Evolutionary conservation across 2,888 invertebrate genomes (phyloP).

Genomic region (Andrena flavipes): DNA sequence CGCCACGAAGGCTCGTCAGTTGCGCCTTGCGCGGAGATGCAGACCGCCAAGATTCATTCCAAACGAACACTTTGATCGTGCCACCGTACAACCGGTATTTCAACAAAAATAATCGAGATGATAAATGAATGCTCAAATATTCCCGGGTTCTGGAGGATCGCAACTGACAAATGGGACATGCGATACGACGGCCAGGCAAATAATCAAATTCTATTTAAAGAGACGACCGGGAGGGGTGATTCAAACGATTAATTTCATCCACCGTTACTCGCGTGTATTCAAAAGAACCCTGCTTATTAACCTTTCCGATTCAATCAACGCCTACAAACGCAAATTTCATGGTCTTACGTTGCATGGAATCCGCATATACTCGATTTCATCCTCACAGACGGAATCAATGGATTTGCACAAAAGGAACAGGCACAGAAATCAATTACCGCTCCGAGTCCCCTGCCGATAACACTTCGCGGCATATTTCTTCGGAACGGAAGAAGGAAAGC

Average conservation of each 20-base stretch:
- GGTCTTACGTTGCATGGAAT: no score
- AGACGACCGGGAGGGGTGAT: background rate
- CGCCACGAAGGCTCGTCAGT: slow-evolving; percentile 10
- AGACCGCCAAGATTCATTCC: slow-evolving; percentile 32
- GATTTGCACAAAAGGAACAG: no score
- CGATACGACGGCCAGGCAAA: background rate
- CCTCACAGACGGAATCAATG: no score
- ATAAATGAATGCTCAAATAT: slow-evolving; percentile 30
- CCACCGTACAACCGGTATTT: slow-evolving; percentile 16
- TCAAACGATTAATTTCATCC: slow-evolving; percentile 14
- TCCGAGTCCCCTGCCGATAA: no score
- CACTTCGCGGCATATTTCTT: no score
- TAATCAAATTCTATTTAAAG: slow-evolving; percentile 13
- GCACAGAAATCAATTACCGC: no score
- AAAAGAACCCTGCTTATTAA: no score
- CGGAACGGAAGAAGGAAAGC: background rate
- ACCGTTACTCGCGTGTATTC: slow-evolving; percentile 16
- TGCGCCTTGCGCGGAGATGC: slow-evolving; percentile 28
- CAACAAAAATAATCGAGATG: slow-evolving; percentile 30
- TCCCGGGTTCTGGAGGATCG: background rate
- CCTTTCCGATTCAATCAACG: no score
- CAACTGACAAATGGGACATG: slow-evolving; percentile 9
- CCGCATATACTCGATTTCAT: no score
- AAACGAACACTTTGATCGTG: slow-evolving; percentile 24
- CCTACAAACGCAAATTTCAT: no score